phyloP scores from a whole-genome alignment of 2,797 vertebrate genomes.

The Benthosema pterotum region DNA sequence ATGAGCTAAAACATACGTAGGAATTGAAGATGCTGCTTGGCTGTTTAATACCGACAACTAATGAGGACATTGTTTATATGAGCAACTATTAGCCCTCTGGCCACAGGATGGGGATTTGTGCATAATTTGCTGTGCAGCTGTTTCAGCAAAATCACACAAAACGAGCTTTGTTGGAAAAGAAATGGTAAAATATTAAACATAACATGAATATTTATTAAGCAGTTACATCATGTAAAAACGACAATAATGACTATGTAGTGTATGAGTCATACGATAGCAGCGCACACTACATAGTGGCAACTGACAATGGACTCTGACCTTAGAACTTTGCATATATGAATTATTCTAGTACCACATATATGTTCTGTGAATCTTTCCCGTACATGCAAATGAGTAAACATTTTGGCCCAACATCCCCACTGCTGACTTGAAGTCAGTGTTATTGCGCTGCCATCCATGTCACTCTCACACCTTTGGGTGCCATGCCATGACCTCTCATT shows the following conservation, averaged over 20 bases:
- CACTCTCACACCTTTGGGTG: slow-evolving; percentile 35
- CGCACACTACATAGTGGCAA: slow-evolving; percentile 13
- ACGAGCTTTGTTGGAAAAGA: slow-evolving; percentile 23
- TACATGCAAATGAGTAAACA: slow-evolving; percentile 2
- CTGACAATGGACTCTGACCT: slow-evolving; percentile 42
- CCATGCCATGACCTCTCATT: slow-evolving; percentile 35
- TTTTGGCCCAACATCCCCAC: background rate
- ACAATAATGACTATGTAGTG: slow-evolving; percentile 23
- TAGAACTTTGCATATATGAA: slow-evolving; percentile 18
- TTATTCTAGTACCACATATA: slow-evolving; percentile 10
- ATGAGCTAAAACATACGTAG: slow-evolving; percentile 50
- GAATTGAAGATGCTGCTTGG: slow-evolving; percentile 7
- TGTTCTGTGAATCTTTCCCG: background rate
- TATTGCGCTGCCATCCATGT: slow-evolving; percentile 12
- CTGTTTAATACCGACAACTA: slow-evolving; percentile 50
- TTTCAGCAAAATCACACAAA: slow-evolving; percentile 23
- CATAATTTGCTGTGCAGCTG: slow-evolving; percentile 48
- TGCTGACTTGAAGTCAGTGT: background rate
- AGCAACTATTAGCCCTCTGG: slow-evolving; percentile 27
- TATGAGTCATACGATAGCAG: slow-evolving; percentile 36
- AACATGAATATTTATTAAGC: slow-evolving; percentile 45
- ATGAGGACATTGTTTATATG: slow-evolving; percentile 48
- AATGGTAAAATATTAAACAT: slow-evolving; percentile 41
- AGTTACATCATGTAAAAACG: slow-evolving; percentile 28
- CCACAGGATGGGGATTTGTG: slow-evolving; percentile 44